Base-by-base conservation (phyloP, 2,113 vertebrate species). In the Cyanocitta stelleri region DNA sequence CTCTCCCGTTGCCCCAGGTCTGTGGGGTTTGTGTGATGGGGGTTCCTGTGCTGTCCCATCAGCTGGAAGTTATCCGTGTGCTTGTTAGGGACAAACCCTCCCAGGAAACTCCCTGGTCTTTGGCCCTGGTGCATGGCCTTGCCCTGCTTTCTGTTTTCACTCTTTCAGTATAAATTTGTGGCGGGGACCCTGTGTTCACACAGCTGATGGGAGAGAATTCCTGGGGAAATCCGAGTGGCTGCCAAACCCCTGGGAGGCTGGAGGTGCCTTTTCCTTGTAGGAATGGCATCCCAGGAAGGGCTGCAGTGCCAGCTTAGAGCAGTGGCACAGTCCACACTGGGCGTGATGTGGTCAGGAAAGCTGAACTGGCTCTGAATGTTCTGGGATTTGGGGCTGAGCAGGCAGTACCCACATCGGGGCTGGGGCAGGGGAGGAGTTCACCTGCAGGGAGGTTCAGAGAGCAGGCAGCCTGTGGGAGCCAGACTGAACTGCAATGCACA, bases 281-380 rank as follows among this genome's bases (percentile, higher is more conserved):
- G 22, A 19, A 10, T 17, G 46, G 24, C 27, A 66, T 52, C 69
- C 39, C 76, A n/a, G 55, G 85, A 15, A 5, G 33, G 61, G 44
- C 23, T 22, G 9, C 4, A 46, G 41, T 21, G 55, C 35, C 24
- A 26, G 18, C 19, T 15, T 3, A 0, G n/a, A 41, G 52, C 15
- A 26, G 24, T 8, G 63, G 18, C 16, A 8, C 11, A 4, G 48
- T 1, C n/a, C 61, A 2, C 2, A 1, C 3, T 10, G 62, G 49
- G 5, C 2, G 14, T 9, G 18, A 4, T 3, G 22, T 22, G 26
- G 5, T 33, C 35, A 27, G 44, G 4, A 21, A 4, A 19, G 48
- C 26, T 27, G 61, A 30, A 2, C 13, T 19, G 1, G 1, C 63
- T 26, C 77, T 3, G 11, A 0, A 0, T 4, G 21, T 2, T 17